phyloP scores from a whole-genome alignment of 2,797 vertebrate genomes.

The Onychomys torridus region DNA sequence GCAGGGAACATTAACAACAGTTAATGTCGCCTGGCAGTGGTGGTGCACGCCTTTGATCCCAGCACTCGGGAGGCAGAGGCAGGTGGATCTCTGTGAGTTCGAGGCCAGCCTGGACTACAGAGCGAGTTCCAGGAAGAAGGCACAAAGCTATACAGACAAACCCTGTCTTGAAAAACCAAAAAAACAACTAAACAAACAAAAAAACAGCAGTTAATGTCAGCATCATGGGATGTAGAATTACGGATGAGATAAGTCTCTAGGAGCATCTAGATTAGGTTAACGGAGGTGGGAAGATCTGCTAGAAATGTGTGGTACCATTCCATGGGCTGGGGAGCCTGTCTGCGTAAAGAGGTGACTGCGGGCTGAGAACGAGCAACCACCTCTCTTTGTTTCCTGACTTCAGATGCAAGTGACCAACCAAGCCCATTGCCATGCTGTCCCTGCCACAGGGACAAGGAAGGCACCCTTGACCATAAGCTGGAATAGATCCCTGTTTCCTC shows the following conservation, averaged over 20 bases:
- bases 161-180: no score
- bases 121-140: no score
- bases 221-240: neutral
- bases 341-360: no score
- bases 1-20: neutral
- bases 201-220: no score
- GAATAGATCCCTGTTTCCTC: neutral
- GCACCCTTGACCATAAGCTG: neutral
- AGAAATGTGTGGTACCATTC: neutral
- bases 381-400: neutral
- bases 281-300: neutral
- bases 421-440: no score
- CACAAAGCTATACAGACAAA: no score
- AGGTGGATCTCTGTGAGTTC: neutral
- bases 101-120: neutral
- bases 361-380: no score
- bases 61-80: no score
- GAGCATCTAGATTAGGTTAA: neutral
- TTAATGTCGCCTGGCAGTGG: no score
- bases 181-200: no score
- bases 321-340: neutral
- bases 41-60: no score
- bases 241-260: neutral
- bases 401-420: neutral
- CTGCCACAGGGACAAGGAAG: neutral